Evolutionary conservation across 1,140 invertebrate genomes (phyloP).

Genomic region (Adoxophyes honmai): DNA sequence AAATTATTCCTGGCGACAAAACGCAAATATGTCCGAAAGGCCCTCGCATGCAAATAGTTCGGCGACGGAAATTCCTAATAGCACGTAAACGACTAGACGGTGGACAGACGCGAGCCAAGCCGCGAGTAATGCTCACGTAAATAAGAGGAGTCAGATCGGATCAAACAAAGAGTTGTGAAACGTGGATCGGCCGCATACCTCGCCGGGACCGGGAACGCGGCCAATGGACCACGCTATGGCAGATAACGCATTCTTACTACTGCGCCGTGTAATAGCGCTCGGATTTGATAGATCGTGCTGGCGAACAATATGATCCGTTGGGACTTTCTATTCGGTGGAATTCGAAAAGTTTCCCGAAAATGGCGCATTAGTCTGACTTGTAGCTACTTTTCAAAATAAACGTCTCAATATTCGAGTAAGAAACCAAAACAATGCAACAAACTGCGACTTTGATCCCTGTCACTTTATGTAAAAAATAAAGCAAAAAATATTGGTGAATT

Average conservation of each 20-base stretch:
- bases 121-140: constrained; percentile 35
- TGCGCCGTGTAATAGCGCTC: not conserved
- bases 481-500: too few species aligned
- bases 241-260: constrained; percentile 24
- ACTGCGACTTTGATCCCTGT: too few species aligned
- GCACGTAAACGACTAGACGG: constrained; percentile 63
- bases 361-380: too few species aligned
- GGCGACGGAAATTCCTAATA: constrained; percentile 57
- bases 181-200: constrained; percentile 46
- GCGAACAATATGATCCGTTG: not conserved
- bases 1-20: constrained; percentile 58
- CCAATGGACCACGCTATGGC: constrained; percentile 49
- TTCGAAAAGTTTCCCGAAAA: too few species aligned
- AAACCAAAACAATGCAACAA: too few species aligned
- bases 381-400: too few species aligned
- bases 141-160: constrained; percentile 48
- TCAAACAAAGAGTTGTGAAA: constrained; percentile 62
- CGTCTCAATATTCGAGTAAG: too few species aligned
- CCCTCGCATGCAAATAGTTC: constrained; percentile 46
- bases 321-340: constrained; percentile 3
- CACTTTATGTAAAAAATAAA: too few species aligned
- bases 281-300: constrained; percentile 3
- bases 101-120: constrained; percentile 54
- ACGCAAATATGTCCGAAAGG: constrained; percentile 47
- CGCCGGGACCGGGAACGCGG: constrained; percentile 46